phyloP scores from a whole-genome alignment of 2,797 vertebrate species.

The Diglossa cyanea region DNA sequence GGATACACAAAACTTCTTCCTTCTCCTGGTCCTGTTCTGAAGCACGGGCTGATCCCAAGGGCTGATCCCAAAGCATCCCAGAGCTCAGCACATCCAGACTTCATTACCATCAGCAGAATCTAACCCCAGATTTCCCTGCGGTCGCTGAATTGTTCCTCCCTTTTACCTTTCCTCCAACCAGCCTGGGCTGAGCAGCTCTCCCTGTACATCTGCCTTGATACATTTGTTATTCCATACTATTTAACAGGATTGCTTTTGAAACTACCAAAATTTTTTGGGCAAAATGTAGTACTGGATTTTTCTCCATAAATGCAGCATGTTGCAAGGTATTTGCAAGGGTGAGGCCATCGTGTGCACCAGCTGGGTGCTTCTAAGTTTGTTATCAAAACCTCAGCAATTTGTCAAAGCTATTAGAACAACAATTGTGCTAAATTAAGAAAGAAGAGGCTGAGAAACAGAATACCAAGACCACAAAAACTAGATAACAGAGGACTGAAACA shows the following conservation, averaged over 20 bases:
- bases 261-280: neutral
- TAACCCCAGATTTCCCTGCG: neutral
- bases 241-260: neutral
- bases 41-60: neutral
- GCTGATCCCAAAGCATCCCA: neutral
- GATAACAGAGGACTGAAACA: neutral
- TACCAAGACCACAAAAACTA: neutral
- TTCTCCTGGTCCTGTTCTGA: neutral
- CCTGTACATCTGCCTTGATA: neutral
- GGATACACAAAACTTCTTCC: neutral
- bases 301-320: neutral
- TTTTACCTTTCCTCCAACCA: neutral
- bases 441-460: neutral
- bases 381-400: neutral
- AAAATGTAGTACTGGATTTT: neutral
- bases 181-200: neutral
- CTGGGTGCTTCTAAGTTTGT: neutral
- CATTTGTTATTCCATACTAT: neutral
- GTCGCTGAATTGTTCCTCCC: neutral
- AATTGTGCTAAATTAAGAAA: neutral
- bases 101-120: neutral
- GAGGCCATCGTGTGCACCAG: neutral
- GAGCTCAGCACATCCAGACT: neutral
- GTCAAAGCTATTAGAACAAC: neutral
- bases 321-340: neutral